phyloP scores from a whole-genome alignment of 1,140 invertebrate genomes.

The Ips nitidus region DNA sequence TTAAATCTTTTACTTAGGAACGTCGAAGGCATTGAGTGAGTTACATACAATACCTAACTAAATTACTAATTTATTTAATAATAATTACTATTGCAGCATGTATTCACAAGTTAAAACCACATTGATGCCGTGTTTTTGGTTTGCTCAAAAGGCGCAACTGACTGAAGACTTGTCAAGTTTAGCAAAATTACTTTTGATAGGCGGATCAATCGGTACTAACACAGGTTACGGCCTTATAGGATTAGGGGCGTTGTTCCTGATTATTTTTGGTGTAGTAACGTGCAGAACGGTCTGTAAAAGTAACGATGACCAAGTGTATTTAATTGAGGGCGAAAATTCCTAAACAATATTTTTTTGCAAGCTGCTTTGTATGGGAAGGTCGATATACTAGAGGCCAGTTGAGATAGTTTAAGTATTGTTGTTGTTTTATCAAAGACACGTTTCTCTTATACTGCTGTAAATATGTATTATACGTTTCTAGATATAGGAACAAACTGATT shows the following conservation, averaged over 20 bases:
- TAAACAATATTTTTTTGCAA: conserved; percentile 18
- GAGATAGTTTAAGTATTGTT: too few species aligned
- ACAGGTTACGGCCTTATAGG: conserved; percentile 56
- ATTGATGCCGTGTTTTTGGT: conserved; percentile 75
- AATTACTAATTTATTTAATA: too few species aligned
- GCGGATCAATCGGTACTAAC: conserved; percentile 56
- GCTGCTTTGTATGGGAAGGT: conserved; percentile 16
- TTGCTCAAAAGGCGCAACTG: conserved; percentile 65
- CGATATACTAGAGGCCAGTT: not conserved
- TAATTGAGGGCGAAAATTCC: conserved; percentile 19
- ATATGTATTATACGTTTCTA: too few species aligned
- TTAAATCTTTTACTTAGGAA: conserved; percentile 70
- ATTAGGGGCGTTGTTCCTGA: conserved; percentile 55
- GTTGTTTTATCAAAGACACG: too few species aligned
- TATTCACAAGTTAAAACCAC: conserved; percentile 58
- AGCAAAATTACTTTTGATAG: conserved; percentile 58
- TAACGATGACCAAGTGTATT: conserved; percentile 40
- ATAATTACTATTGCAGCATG: conserved; percentile 52
- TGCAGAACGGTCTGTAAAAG: conserved; percentile 51
- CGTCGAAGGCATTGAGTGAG: conserved; percentile 60
- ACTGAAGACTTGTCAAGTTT: conserved; percentile 59
- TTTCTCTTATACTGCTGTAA: too few species aligned
- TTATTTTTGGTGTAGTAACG: conserved; percentile 54
- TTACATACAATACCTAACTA: conserved; percentile 26
- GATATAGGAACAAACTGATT: too few species aligned